A percentile compares a stretch with the other conserved stretches of the same genome.
phyloP scores from a whole-genome alignment of 1,140 invertebrate species.

The Drosophila mojavensis region DNA sequence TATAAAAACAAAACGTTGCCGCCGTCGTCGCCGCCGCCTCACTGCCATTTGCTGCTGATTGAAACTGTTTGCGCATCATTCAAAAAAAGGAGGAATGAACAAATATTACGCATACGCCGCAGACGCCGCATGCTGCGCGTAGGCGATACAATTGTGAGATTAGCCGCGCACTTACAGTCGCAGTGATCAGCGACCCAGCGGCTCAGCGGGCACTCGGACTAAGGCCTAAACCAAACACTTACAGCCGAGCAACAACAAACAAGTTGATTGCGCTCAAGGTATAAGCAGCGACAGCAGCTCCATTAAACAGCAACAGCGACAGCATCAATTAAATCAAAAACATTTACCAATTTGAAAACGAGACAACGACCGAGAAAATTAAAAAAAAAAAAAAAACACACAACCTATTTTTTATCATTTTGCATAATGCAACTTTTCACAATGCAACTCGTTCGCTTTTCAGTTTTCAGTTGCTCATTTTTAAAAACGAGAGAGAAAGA shows the following conservation, averaged over 20 bases:
- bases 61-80: conserved; percentile 31
- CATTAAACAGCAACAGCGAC: conserved; percentile 29
- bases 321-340: conserved; percentile 46
- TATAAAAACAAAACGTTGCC: conserved; percentile 44
- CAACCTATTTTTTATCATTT: conserved; percentile 20
- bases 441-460: conserved; percentile 30
- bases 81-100: neutral
- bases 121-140: conserved; percentile 29
- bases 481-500: no score
- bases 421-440: conserved; percentile 48
- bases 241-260: conserved; percentile 19
- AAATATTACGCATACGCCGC: conserved; percentile 43
- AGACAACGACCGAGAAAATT: conserved; percentile 24
- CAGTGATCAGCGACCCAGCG: conserved; percentile 10
- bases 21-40: conserved; percentile 10
- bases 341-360: conserved; percentile 23
- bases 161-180: conserved; percentile 9
- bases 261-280: conserved; percentile 40
- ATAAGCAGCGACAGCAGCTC: conserved; percentile 22
- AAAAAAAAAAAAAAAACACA: neutral
- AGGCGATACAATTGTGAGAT: conserved; percentile 21
- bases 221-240: neutral
- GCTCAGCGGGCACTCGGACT: conserved; percentile 23
- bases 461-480: conserved; percentile 5
- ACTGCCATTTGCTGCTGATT: conserved; percentile 27